These are phyloP conservation scores for Pyrocephalus nanus DNA, from an alignment of 2,797 vertebrate genomes.

Conservation along the genomic window DNA sequence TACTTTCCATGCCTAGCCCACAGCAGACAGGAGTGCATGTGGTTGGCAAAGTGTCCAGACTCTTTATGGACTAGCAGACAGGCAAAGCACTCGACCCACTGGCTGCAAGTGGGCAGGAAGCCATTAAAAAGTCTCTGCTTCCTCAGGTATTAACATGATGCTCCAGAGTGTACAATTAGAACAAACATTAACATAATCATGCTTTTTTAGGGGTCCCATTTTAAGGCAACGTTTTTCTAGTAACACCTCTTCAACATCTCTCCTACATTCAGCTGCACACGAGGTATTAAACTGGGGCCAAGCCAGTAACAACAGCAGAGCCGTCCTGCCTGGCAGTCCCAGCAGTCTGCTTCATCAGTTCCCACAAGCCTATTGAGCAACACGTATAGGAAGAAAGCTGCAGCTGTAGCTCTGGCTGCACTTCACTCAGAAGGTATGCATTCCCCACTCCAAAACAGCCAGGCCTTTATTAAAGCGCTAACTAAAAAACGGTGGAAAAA, in stretches of 20 bases:
- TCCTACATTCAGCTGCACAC: not conserved
- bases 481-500: not conserved
- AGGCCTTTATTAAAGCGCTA: slow-evolving; percentile 9
- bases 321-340: slow-evolving; percentile 2
- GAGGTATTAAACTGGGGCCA: slow-evolving; percentile 4
- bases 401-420: slow-evolving; percentile 51
- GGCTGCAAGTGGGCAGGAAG: not conserved
- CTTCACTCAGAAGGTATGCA: slow-evolving; percentile 39
- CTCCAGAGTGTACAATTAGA: not conserved
- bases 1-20: not conserved
- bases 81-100: not conserved
- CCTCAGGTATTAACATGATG: not conserved
- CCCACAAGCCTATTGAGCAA: slow-evolving; percentile 12
- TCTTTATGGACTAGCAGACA: not conserved
- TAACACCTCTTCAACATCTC: slow-evolving; percentile 7
- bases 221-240: not conserved
- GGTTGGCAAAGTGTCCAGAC: not conserved
- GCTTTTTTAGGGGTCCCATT: not conserved
- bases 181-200: not conserved
- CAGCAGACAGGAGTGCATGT: not conserved
- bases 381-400: not conserved
- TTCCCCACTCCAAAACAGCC: not conserved
- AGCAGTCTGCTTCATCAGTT: slow-evolving; percentile 8
- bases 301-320: slow-evolving; percentile 41
- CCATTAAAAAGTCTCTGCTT: not conserved